phyloP scores from a whole-genome alignment of 2,113 vertebrate species.

The Eptatretus burgeri region DNA sequence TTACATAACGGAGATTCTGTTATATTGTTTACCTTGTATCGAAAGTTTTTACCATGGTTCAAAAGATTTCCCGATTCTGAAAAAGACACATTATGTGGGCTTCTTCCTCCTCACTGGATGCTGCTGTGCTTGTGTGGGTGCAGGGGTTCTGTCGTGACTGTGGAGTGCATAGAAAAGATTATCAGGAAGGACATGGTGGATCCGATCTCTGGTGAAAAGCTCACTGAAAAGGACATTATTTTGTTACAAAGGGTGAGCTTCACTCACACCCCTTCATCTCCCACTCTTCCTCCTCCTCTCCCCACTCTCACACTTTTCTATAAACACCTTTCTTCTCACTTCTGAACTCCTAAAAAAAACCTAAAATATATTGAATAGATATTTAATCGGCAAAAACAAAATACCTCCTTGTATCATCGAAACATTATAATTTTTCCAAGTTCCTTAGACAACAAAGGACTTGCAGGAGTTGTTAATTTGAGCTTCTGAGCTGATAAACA shows the following conservation, averaged over 20 bases:
- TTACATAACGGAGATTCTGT: too few relatives aligned
- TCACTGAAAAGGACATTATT: conserved; percentile 39
- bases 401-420: not conserved
- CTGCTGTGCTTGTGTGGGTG: not conserved
- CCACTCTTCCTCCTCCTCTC: not conserved
- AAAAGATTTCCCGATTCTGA: too few relatives aligned
- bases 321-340: not conserved
- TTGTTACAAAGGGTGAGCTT: conserved; percentile 31
- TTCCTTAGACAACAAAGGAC: too few relatives aligned
- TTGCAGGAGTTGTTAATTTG: too few relatives aligned
- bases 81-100: too few relatives aligned
- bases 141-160: conserved; percentile 42
- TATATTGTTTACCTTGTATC: too few relatives aligned
- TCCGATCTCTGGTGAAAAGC: conserved; percentile 28
- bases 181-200: conserved; percentile 55
- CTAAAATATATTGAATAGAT: too few relatives aligned
- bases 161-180: conserved; percentile 51
- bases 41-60: too few relatives aligned
- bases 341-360: not conserved
- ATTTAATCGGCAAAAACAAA: not conserved
- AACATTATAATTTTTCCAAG: too few relatives aligned
- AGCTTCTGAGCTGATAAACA: too few relatives aligned
- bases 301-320: not conserved
- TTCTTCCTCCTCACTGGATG: too few relatives aligned
- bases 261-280: not conserved